Base-by-base conservation (phyloP, 64 coral and sea anemone species). In the Actinia tenebrosa region DNA sequence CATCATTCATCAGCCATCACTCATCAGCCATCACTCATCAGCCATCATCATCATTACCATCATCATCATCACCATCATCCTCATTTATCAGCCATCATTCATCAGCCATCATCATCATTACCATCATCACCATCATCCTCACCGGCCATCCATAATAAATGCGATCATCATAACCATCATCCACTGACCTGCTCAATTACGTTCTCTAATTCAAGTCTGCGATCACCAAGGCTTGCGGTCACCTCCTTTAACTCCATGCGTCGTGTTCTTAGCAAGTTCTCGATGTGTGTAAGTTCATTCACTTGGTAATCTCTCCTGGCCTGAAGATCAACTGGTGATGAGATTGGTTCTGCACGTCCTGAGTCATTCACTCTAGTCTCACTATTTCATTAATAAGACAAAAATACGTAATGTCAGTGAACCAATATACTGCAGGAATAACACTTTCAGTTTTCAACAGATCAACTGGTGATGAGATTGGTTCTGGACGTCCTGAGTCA, bases 161-260 rank as follows among this genome's bases (percentile, higher is more conserved):
- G 19, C n/a, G 0, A n/a, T 10, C 1, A 4, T 26, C 22, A 71
- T 23, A 16, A 20, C 2, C 69, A 47, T 80, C 16, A 80, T 83
- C 22, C 10, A 52, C 54, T 83, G 1, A 89, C 94, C 90, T 92
- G 87, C 10, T 83, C 16, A 78, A 89, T 83, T 10, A 95, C 53
- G 0, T 75, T 30, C 7, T 92, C 90, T 30, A 95, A 75, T 42
- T 92, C 87, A 18, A 44, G 90, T 45, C 79, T 89, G 46, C 90
- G 91, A 50, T 95, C 64, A 44, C 56, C 62, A 46, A 95, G 82
- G n/a, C 52, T 56, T 62, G 87, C 94, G 56, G 90, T 89, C 83
- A 92, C 37, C 42, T 89, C 83, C 42, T 95, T 84, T 23, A 95
- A 56, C 30, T 95, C 94, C 56, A 30, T 89, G 56, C 87, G 90